Evolutionary conservation across 2,888 invertebrate genomes (phyloP).

Genomic region (Kuschelorhynchus macadamiae): DNA sequence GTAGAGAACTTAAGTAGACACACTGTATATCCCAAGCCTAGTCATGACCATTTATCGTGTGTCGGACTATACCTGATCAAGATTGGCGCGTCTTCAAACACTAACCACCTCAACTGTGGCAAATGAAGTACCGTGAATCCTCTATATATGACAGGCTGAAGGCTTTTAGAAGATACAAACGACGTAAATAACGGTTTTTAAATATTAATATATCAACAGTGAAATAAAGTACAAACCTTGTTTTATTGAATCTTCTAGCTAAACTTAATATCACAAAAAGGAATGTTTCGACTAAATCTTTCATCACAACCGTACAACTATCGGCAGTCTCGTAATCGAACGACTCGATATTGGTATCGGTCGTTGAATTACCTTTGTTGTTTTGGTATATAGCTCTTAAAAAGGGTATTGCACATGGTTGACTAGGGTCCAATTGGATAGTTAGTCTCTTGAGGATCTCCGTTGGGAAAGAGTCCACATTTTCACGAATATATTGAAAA

Average conservation of each 20-base stretch:
- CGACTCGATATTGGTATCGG: conserved; percentile 71
- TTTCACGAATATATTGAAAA: conserved; percentile 62
- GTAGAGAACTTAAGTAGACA: no score
- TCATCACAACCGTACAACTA: conserved; percentile 58
- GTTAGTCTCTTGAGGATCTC: conserved; percentile 69
- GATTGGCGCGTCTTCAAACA: no score
- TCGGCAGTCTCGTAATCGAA: conserved; percentile 66
- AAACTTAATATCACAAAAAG: conserved; percentile 69
- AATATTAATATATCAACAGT: no score
- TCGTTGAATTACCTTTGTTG: conserved; percentile 66
- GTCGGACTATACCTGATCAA: no score
- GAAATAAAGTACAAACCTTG: conserved; percentile 52
- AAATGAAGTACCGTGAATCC: no score
- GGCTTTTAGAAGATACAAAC: no score
- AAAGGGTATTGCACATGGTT: conserved; percentile 70
- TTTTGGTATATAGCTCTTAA: conserved; percentile 64
- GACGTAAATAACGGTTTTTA: no score
- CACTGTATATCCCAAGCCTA: no score
- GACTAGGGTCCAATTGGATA: conserved; percentile 75
- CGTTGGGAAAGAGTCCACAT: conserved; percentile 61
- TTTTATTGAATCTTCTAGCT: conserved; percentile 64
- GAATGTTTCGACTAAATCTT: conserved; percentile 72
- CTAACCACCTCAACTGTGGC: no score
- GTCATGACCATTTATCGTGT: no score
- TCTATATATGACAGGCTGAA: no score